Percentiles rank a stretch among this genome's conserved stretches.
Evolutionary conservation across 2,797 vertebrate genomes (phyloP).

Genomic region (Rhabdophis nuchalis): DNA sequence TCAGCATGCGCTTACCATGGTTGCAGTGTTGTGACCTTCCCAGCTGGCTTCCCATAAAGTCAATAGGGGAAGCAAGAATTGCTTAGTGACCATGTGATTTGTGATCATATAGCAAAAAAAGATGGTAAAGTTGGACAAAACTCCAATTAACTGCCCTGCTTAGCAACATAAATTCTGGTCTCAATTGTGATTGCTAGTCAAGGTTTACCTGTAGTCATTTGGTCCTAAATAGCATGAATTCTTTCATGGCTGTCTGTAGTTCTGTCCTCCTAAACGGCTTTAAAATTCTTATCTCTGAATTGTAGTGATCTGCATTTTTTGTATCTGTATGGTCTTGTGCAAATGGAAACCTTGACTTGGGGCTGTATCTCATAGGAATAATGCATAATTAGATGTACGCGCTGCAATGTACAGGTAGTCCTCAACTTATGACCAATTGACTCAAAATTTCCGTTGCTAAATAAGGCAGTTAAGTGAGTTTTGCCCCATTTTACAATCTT

Average conservation of each 20-base stretch:
- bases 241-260: background rate
- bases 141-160: background rate
- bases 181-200: background rate
- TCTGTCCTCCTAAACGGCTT: background rate
- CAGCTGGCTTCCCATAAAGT: background rate
- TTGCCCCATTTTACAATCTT: background rate
- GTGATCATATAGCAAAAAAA: background rate
- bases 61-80: background rate
- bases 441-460: background rate
- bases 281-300: background rate
- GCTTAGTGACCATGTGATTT: background rate
- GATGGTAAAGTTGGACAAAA: background rate
- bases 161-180: background rate
- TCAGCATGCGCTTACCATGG: background rate
- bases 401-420: background rate
- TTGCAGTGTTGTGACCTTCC: background rate
- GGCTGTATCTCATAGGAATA: background rate
- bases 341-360: background rate
- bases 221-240: background rate
- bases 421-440: background rate
- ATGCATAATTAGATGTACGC: background rate
- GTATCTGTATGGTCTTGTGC: background rate
- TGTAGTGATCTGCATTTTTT: background rate
- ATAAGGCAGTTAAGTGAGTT: background rate
- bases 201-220: background rate